Evolutionary conservation across 1,140 invertebrate genomes (phyloP).

Genomic region (Thaumatotibia leucotreta): DNA sequence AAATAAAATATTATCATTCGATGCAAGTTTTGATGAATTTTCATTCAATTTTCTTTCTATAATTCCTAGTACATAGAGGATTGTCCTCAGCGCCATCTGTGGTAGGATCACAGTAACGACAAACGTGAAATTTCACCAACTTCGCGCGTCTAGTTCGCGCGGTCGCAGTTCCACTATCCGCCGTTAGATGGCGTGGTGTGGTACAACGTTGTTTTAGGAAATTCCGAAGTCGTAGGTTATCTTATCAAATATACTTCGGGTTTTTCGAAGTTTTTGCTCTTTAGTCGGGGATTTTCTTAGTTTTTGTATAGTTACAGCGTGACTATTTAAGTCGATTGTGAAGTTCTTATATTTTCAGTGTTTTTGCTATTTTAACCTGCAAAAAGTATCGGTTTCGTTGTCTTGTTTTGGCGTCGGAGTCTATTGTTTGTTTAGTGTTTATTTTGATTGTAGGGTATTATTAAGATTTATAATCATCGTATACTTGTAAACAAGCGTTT

Average conservation of each 20-base stretch:
- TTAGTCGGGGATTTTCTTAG: background rate
- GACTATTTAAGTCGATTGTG: no score
- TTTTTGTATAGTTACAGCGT: background rate
- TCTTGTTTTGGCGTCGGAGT: no score
- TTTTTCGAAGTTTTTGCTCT: background rate
- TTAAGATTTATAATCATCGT: no score
- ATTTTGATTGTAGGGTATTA: no score
- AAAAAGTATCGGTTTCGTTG: no score
- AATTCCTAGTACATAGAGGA: no score
- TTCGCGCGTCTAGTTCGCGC: background rate
- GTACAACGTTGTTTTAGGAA: background rate
- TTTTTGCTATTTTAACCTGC: background rate
- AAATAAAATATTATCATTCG: background rate
- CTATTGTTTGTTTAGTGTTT: no score
- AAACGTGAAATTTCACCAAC: background rate
- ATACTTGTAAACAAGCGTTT: no score
- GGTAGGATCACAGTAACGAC: no score
- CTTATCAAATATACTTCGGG: background rate
- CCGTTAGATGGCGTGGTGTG: constrained; percentile 25
- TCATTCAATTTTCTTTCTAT: background rate
- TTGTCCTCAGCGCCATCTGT: background rate
- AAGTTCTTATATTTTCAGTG: no score
- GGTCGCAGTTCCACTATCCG: constrained; percentile 22
- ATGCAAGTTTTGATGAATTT: background rate
- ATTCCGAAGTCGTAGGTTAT: background rate